phyloP scores from a whole-genome alignment of 2,888 invertebrate genomes.

The Chloroclysta siterata region DNA sequence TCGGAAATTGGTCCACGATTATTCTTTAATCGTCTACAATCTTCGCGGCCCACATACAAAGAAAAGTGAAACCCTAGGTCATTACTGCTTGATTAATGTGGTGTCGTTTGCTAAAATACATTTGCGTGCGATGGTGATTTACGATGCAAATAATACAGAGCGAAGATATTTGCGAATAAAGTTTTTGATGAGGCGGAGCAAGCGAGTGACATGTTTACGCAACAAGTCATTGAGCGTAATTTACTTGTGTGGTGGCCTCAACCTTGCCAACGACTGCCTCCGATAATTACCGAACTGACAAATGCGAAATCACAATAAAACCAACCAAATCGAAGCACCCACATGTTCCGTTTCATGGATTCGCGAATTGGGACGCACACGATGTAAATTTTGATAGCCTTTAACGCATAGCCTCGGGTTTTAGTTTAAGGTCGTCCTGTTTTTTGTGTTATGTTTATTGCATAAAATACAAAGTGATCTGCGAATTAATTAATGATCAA shows the following conservation, averaged over 20 bases:
- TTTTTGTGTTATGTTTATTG: slow-evolving; percentile 61
- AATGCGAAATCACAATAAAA: slow-evolving; percentile 64
- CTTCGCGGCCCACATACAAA: slow-evolving; percentile 55
- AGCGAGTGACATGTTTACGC: slow-evolving; percentile 64
- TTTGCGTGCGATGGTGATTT: slow-evolving; percentile 52
- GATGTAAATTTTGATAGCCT: slow-evolving; percentile 78
- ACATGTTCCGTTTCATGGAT: slow-evolving; percentile 71
- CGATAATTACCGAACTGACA: slow-evolving; percentile 65
- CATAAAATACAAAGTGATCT: slow-evolving; percentile 58
- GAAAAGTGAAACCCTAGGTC: slow-evolving; percentile 64
- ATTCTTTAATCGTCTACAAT: slow-evolving; percentile 55
- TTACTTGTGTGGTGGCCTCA: slow-evolving; percentile 66
- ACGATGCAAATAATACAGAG: slow-evolving; percentile 37
- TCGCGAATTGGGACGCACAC: slow-evolving; percentile 73
- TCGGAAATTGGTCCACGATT: slow-evolving; percentile 55
- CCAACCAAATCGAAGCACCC: slow-evolving; percentile 64
- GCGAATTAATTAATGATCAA: slow-evolving; percentile 59
- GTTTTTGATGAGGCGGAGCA: slow-evolving; percentile 40
- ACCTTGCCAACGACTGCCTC: slow-evolving; percentile 73
- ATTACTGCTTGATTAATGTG: slow-evolving; percentile 60
- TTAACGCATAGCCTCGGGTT: slow-evolving; percentile 72
- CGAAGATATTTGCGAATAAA: slow-evolving; percentile 14
- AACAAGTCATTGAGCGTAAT: slow-evolving; percentile 66
- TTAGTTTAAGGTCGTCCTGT: slow-evolving; percentile 74
- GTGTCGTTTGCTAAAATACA: slow-evolving; percentile 54